Conservation (phyloP, 1,140 invertebrate genomes). For the Drosophila asahinai region DNA sequence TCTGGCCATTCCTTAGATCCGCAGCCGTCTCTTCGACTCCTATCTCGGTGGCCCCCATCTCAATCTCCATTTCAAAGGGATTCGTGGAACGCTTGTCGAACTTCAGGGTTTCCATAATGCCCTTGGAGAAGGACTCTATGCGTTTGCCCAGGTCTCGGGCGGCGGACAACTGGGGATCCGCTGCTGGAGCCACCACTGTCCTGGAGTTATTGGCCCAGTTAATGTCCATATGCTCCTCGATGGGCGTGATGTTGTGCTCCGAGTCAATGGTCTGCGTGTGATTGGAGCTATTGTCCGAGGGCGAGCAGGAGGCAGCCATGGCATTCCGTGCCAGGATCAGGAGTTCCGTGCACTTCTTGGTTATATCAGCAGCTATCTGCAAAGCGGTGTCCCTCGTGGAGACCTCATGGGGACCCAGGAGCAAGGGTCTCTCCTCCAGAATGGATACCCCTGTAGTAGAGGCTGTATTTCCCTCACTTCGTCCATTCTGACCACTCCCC, state of each 20-base stretch:
- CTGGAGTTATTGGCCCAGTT: constrained; percentile 84
- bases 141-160: constrained; percentile 81
- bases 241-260: constrained; percentile 85
- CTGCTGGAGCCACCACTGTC: constrained; percentile 56
- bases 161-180: constrained; percentile 70
- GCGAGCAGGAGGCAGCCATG: constrained; percentile 83
- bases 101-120: constrained; percentile 83
- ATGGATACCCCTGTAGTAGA: neutral
- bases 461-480: neutral
- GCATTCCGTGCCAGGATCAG: constrained; percentile 90
- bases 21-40: constrained; percentile 73
- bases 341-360: constrained; percentile 90
- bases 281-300: constrained; percentile 87
- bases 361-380: constrained; percentile 89
- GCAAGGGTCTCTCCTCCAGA: constrained; percentile 26
- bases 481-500: constrained; percentile 5
- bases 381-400: constrained; percentile 80
- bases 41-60: constrained; percentile 83
- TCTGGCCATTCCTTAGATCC: constrained; percentile 71
- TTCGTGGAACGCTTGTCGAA: constrained; percentile 84
- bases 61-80: constrained; percentile 84
- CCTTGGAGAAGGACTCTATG: constrained; percentile 84
- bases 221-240: constrained; percentile 85
- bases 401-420: constrained; percentile 56
- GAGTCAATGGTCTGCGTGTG: constrained; percentile 87